These are phyloP conservation scores for Hippocampus guttulatus DNA, from an alignment of 2,113 vertebrate species.

Conservation along the genomic window DNA sequence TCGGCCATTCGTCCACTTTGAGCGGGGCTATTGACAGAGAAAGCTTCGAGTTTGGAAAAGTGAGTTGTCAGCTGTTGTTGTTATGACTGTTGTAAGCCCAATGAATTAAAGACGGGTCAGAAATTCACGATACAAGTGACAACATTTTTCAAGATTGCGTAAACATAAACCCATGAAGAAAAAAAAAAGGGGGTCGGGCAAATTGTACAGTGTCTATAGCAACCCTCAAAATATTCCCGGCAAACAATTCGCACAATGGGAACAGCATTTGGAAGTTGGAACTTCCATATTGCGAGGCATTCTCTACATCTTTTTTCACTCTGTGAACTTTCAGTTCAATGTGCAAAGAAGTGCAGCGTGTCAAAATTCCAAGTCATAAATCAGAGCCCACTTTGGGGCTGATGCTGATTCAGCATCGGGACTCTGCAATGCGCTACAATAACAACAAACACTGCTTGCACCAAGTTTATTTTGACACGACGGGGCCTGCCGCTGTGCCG, in stretches of 20 bases:
- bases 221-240: neutral
- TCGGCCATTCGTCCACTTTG: too few relatives aligned
- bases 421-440: slow-evolving; percentile 37
- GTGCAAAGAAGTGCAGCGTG: neutral
- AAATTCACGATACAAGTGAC: too few relatives aligned
- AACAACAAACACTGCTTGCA: slow-evolving; percentile 15
- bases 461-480: slow-evolving; percentile 21
- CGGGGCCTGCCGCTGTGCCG: neutral
- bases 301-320: neutral
- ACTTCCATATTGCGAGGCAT: neutral
- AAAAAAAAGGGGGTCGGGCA: neutral
- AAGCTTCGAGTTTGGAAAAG: too few relatives aligned
- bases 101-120: too few relatives aligned
- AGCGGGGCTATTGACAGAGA: too few relatives aligned
- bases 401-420: slow-evolving; percentile 45
- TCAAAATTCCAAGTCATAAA: slow-evolving; percentile 22
- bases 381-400: slow-evolving; percentile 6
- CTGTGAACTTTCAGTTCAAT: neutral
- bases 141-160: too few relatives aligned
- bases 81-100: too few relatives aligned
- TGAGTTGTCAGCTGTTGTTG: too few relatives aligned
- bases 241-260: neutral
- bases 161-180: too few relatives aligned
- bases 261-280: neutral
- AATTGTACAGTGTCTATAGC: too few relatives aligned